A percentile compares a stretch with the other conserved stretches of the same genome.
Evolutionary conservation across 2,797 vertebrate genomes (phyloP).

Genomic region (Hyperoplus immaculatus): DNA sequence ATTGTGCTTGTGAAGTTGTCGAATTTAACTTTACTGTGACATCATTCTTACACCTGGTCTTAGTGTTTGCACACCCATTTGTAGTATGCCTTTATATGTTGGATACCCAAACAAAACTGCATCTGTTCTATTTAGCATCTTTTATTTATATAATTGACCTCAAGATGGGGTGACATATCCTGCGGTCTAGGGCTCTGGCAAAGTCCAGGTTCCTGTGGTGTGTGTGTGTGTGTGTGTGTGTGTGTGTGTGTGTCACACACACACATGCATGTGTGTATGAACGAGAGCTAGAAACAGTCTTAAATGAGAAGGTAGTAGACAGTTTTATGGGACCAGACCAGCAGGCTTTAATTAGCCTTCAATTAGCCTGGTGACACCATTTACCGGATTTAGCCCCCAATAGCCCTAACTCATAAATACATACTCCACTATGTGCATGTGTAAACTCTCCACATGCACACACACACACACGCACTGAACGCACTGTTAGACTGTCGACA

Average conservation of each 20-base stretch:
- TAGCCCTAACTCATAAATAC: conserved; percentile 71
- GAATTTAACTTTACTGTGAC: neutral
- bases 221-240: conserved; percentile 14
- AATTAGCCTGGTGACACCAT: conserved; percentile 86
- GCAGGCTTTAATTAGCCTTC: conserved; percentile 83
- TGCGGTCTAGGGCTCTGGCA: conserved; percentile 14
- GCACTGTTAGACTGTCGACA: conserved; percentile 29
- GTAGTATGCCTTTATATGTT: neutral
- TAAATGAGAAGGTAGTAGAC: conserved; percentile 68
- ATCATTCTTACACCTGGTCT: neutral
- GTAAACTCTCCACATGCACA: conserved; percentile 46
- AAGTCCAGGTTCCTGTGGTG: conserved; percentile 23
- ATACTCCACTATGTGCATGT: conserved; percentile 40
- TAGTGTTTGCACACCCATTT: neutral
- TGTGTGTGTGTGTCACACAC: conserved; percentile 12
- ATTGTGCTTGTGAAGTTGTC: neutral
- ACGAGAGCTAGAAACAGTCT: conserved; percentile 25
- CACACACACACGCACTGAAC: conserved; percentile 21
- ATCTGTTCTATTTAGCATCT: conserved; percentile 21
- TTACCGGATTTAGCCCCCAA: conserved; percentile 77
- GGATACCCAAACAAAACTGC: neutral
- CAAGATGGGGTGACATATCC: conserved; percentile 23
- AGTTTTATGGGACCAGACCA: conserved; percentile 77
- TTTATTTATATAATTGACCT: conserved; percentile 37
- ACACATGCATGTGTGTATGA: conserved; percentile 17